These are phyloP conservation scores for Synanthedon vespiformis DNA, from an alignment of 2,888 invertebrate species.

Conservation along the genomic window DNA sequence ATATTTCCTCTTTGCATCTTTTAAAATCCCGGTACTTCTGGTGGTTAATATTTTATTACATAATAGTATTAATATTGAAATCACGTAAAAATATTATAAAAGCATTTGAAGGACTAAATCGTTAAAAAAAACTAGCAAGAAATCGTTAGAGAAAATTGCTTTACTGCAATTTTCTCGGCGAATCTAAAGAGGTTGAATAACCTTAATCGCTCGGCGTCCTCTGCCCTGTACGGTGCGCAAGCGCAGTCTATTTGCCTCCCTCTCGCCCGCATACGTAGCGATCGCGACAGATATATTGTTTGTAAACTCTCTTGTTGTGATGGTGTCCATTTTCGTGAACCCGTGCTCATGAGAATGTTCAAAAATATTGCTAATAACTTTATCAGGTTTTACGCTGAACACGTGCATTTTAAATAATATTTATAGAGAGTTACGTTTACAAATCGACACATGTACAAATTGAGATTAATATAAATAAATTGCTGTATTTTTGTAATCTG, in stretches of 20 bases:
- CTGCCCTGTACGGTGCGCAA: conserved; percentile 17
- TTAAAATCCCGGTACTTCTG: too few species aligned
- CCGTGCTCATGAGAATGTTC: conserved; percentile 2
- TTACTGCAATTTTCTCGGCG: conserved; percentile 31
- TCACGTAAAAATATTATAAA: too few species aligned
- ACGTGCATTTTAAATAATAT: not conserved
- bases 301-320: conserved; percentile 38
- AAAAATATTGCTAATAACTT: not conserved
- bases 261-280: conserved; percentile 18
- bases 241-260: conserved; percentile 22
- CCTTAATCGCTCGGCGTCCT: conserved; percentile 35
- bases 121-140: not conserved
- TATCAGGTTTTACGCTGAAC: not conserved
- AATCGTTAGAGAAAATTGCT: conserved; percentile 33
- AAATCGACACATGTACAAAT: not conserved
- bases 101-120: too few species aligned
- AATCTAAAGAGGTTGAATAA: conserved; percentile 49
- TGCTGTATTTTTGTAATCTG: too few species aligned
- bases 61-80: too few species aligned
- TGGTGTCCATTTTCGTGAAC: conserved; percentile 14
- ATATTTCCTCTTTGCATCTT: too few species aligned
- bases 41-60: too few species aligned
- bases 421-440: not conserved
- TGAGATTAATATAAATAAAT: not conserved
- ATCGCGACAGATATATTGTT: conserved; percentile 45